Evolutionary conservation across 2,797 vertebrate genomes (phyloP), one percentile per base, ranked within the genome.

Genomic region (Paedocypris micromegethes): DNA sequence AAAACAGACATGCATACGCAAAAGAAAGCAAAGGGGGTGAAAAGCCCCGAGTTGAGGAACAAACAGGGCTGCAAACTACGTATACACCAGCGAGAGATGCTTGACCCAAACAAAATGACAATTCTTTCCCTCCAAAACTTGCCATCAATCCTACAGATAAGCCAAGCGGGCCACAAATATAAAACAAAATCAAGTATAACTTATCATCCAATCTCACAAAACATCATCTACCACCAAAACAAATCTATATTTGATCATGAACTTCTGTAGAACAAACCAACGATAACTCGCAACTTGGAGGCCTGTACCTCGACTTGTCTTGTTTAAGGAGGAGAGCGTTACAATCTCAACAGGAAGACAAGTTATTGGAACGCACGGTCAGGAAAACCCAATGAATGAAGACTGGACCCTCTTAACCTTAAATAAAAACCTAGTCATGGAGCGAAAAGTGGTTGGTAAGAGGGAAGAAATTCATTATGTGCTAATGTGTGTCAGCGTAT

Each of bases 241-340:
- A 46, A 44, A 56, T 58, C 58, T 48, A 70, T 52, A 66, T 66
- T 51, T 9, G 4, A 7, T 47, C 42, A 55, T 42, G 46, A 50
- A 49, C 38, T 2, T 39, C 49, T n/a, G 38, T 64, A 59, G 64
- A 60, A 73, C 64, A 52, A 65, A 49, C 44, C 45, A 72, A 63
- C 58, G 48, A 70, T 67, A 65, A 59, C 41, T 51, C 64, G 51
- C 61, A 76, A 69, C 39, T 54, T 62, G 58, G 60, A 69, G 62
- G 67, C 60, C 60, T 64, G 7, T 66, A 73, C 61, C 64, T 50
- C 37, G 5, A 55, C 55, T 64, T 40, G 64, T 52, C 66, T 58
- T 5, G 39, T 9, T 2, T 6, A 51, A 59, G 60, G 54, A 49
- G 43, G 44, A 53, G 53, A 50, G 57, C 50, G 44, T 56, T 52